Base-by-base conservation (phyloP, 2,113 vertebrate genomes). In the Bambusicola thoracicus region DNA sequence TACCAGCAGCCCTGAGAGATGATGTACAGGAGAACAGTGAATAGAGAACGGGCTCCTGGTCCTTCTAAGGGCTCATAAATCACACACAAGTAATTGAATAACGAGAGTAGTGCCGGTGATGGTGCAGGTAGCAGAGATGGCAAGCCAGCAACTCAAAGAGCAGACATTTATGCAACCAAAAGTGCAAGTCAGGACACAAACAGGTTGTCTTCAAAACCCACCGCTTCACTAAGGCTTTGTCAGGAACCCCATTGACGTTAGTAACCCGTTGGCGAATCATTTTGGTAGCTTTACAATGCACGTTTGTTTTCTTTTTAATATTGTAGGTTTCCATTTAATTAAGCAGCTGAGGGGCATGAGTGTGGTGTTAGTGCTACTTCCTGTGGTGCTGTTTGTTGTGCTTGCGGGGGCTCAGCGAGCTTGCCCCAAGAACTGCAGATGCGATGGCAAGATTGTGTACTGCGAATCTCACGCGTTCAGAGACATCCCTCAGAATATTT, bases 371-470 rank as follows among this genome's bases (percentile, higher is more conserved):
- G 96, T 98, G 90, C 98, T 99, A 17, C 98, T 99, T 85, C 98
- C 98, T 12, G 97, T 96, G 76, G 98, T 98, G 96, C 97, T 99
- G 93, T 90, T 98, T 34, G 98, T 97, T 10, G 93, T 97, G 96
- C 97, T 98, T 9, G 85, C 96, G 58, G 97, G 98, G 77, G 98
- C 99, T 69, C 99, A 99, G 97, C 98, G 99, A 89, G 98, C 99
- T 85, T 99, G 99, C 97, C 99, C 99, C 84, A 98, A 94, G 97
- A 99, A 97, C 97, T 99, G 99, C 97, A 98, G 99, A 95, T 99
- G 99, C 49, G 99, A 99, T 85, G 99, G 99, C 94, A 99, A 99
- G 98, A 99, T 99, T 82, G 99, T 99, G 63, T 99, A 99, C 98
- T 99, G 99, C 38, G 99, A 99, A 93, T 99, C 99, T 66, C 99